Evolutionary conservation across 1,140 invertebrate species (phyloP).

Genomic region (Trachelipus rathkii): DNA sequence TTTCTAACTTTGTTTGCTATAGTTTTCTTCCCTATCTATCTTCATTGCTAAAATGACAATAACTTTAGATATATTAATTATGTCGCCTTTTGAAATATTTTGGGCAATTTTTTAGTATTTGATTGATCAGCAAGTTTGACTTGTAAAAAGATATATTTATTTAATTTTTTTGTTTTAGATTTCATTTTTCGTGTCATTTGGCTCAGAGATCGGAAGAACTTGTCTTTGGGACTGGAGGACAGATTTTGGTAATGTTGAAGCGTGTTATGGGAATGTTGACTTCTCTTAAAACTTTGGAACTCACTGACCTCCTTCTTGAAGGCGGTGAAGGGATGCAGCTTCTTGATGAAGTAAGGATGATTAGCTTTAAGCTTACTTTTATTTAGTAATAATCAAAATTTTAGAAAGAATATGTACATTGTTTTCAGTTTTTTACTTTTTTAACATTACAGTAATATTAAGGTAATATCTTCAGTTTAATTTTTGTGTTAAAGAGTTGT

Average conservation of each 20-base stretch:
- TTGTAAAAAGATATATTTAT: too few species aligned
- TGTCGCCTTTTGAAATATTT: too few species aligned
- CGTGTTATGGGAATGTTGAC: constrained; percentile 65
- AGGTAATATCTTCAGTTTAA: too few species aligned
- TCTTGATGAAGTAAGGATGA: constrained; percentile 38
- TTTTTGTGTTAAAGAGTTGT: too few species aligned
- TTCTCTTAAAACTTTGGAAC: constrained; percentile 62
- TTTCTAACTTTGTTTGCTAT: too few species aligned
- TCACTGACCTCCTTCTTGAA: constrained; percentile 74
- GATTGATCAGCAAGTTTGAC: too few species aligned
- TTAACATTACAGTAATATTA: background rate
- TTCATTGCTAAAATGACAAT: too few species aligned
- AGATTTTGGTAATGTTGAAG: constrained; percentile 64
- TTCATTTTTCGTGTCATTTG: constrained; percentile 76
- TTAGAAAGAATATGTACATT: background rate
- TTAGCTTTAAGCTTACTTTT: background rate
- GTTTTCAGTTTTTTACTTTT: background rate
- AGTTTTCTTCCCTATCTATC: too few species aligned
- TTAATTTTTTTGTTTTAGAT: constrained; percentile 55
- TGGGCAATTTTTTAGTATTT: too few species aligned
- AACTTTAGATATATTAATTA: too few species aligned
- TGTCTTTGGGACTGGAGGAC: constrained; percentile 58
- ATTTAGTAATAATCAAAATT: background rate
- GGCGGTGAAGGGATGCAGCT: constrained; percentile 50
- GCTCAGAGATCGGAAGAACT: constrained; percentile 56